Evolutionary conservation across 2,797 vertebrate genomes (phyloP).

Genomic region (Crax fasciolata): DNA sequence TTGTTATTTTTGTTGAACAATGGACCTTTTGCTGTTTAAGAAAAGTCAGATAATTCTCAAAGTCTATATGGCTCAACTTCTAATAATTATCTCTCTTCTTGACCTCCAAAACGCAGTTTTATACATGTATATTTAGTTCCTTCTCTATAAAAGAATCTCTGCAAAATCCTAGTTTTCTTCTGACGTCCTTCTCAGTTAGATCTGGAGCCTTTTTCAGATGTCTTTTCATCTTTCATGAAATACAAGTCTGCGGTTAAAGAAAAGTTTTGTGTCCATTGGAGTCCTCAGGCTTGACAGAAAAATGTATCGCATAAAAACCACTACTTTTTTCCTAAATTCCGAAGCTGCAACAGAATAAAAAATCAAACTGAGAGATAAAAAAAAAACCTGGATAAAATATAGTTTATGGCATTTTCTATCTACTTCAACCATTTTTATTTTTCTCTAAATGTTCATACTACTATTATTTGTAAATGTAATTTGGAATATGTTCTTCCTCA

Average conservation of each 20-base stretch:
- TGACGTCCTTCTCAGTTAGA: background rate
- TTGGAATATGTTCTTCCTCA: background rate
- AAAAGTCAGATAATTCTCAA: background rate
- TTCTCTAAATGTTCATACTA: background rate
- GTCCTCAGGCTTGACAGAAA: background rate
- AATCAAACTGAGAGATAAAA: background rate
- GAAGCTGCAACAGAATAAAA: background rate
- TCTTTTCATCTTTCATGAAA: background rate
- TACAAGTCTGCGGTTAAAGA: background rate
- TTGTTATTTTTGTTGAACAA: slow-evolving; percentile 14
- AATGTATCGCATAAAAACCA: background rate
- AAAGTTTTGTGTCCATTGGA: background rate
- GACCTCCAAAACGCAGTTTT: background rate
- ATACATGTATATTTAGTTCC: background rate
- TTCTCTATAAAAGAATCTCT: background rate
- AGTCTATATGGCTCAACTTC: background rate
- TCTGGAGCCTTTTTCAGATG: background rate
- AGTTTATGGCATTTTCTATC: background rate
- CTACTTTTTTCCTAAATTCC: background rate
- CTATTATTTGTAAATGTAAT: background rate
- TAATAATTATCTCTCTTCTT: background rate
- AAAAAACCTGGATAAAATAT: background rate
- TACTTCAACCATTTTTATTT: background rate
- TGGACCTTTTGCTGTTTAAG: slow-evolving; percentile 4
- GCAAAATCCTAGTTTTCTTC: background rate